These are phyloP conservation scores for Bombycilla garrulus DNA, from an alignment of 2,113 vertebrate species.

Conservation along the genomic window DNA sequence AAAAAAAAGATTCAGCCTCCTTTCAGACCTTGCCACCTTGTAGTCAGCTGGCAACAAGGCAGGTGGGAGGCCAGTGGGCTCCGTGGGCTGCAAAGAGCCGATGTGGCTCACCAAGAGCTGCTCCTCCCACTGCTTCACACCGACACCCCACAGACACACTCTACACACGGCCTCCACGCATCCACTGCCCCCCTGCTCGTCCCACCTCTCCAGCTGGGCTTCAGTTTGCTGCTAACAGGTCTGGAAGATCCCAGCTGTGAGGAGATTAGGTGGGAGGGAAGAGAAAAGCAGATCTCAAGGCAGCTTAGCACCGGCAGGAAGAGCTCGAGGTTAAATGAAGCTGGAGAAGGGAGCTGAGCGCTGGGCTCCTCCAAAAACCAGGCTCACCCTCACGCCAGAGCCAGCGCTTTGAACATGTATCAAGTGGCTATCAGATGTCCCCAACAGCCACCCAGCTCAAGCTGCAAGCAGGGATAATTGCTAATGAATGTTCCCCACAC, in stretches of 20 bases:
- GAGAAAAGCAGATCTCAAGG: not conserved
- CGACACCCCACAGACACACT: fast-evolving
- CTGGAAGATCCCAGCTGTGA: not conserved
- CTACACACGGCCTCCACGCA: fast-evolving
- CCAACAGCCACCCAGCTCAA: not conserved
- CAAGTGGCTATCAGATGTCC: conserved; percentile 25
- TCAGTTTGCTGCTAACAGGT: not conserved
- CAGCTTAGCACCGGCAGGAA: not conserved
- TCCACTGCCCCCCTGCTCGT: not conserved
- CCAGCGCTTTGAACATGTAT: not conserved
- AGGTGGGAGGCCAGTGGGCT: not conserved
- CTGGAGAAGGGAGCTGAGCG: not conserved
- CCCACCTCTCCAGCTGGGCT: not conserved
- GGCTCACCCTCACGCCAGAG: not conserved
- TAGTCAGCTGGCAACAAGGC: not conserved
- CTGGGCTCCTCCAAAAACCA: not conserved
- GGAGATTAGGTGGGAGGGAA: not conserved
- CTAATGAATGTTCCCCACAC: conserved; percentile 7
- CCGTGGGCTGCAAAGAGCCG: not conserved
- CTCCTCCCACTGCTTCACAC: not conserved
- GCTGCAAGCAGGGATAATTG: conserved; percentile 26
- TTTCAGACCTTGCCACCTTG: not conserved
- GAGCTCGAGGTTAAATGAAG: not conserved
- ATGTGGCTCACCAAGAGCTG: not conserved
- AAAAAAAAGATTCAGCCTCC: not conserved